Percentiles rank a stretch among this genome's conserved stretches.
Conservation (phyloP, 2,113 vertebrate species). For the Paradoxurus hermaphroditus region DNA sequence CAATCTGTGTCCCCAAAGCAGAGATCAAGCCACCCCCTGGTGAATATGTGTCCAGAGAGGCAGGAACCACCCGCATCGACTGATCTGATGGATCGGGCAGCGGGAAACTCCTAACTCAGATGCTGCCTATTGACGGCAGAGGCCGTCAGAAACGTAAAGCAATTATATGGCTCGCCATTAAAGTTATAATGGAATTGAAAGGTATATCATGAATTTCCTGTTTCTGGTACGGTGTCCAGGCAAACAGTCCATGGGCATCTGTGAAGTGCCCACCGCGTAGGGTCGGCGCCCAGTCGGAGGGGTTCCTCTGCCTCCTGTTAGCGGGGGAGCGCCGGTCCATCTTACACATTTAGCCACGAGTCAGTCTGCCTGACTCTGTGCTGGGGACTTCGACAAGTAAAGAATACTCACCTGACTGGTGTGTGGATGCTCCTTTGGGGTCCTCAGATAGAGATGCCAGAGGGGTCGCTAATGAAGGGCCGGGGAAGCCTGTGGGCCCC, state of each 20-base stretch:
- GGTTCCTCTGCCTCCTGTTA: not conserved
- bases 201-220: conserved; percentile 72
- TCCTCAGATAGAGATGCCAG: accelerated
- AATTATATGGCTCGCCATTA: conserved; percentile 74
- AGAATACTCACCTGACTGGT: not conserved
- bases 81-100: not conserved
- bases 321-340: not conserved
- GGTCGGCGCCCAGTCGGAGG: not conserved
- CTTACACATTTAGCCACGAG: accelerated
- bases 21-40: not conserved
- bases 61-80: not conserved
- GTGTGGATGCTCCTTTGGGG: no score
- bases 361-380: not conserved
- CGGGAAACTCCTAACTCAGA: conserved; percentile 31
- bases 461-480: accelerated
- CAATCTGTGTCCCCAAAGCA: not conserved
- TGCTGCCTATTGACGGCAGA: conserved; percentile 56
- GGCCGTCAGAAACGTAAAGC: conserved; percentile 66
- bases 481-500: not conserved
- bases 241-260: conserved; percentile 60
- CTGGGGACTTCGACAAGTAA: not conserved
- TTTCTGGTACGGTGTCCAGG: conserved; percentile 58
- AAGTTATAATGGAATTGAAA: conserved; percentile 69
- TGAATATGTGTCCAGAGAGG: accelerated
- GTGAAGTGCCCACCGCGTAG: not conserved